Evolutionary conservation across 2,113 vertebrate genomes (phyloP).

Genomic region (Girardinichthys multiradiatus): DNA sequence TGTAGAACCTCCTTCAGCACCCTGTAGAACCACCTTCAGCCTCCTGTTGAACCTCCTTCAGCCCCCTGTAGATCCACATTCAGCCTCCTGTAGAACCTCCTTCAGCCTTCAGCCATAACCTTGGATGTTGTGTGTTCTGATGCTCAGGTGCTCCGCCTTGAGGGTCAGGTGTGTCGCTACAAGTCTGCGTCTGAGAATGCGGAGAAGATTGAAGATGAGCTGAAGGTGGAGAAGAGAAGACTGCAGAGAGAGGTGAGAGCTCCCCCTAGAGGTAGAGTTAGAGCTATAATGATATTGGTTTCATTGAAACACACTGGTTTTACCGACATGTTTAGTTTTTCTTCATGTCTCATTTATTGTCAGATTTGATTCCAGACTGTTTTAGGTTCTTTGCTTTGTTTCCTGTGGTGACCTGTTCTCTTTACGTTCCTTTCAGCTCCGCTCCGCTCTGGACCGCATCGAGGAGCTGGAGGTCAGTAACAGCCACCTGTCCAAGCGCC

Average conservation of each 20-base stretch:
- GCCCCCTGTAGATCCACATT: no score
- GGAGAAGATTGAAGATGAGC: conserved; percentile 91
- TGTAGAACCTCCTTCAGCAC: no score
- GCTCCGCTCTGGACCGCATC: conserved; percentile 88
- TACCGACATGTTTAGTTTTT: no score
- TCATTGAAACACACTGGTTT: no score
- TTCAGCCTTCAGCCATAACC: no score
- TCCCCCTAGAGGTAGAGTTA: neutral
- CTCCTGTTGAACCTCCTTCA: no score
- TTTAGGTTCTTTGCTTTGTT: neutral
- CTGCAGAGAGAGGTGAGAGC: conserved; percentile 89
- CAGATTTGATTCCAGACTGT: neutral
- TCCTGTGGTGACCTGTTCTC: neutral
- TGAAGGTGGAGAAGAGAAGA: conserved; percentile 95
- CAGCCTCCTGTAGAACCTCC: no score
- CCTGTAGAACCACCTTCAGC: no score
- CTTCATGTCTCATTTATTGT: no score
- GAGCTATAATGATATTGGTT: no score
- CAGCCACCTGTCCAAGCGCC: conserved; percentile 87
- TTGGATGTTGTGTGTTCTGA: no score
- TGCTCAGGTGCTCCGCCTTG: conserved; percentile 88
- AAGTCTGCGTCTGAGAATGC: conserved; percentile 89
- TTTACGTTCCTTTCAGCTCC: conserved; percentile 79
- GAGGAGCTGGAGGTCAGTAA: conserved; percentile 92
- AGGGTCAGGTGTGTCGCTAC: conserved; percentile 91